Evolutionary conservation across 2,797 vertebrate species (phyloP).

Genomic region (Rhinella marina): DNA sequence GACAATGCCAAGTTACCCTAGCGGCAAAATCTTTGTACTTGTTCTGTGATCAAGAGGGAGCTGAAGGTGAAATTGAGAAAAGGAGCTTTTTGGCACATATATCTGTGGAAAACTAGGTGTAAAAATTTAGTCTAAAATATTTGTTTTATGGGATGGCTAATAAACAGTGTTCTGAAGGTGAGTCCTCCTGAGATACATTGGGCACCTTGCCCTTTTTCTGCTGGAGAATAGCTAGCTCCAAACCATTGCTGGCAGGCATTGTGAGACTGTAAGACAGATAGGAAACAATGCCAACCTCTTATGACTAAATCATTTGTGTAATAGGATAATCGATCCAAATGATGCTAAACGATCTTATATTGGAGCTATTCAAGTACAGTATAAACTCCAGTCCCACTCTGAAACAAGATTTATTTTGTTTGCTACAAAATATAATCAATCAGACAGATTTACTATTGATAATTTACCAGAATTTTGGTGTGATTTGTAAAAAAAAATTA

Average conservation of each 20-base stretch:
- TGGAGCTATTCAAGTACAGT: not conserved
- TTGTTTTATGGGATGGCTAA: not conserved
- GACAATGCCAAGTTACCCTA: conserved; percentile 64
- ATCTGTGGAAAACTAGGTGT: conserved; percentile 2
- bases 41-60: conserved; percentile 34
- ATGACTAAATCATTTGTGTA: conserved; percentile 43
- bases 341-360: conserved; percentile 22
- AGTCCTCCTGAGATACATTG: conserved; percentile 46
- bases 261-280: not conserved
- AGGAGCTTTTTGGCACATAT: not conserved
- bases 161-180: conserved; percentile 61
- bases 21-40: conserved; percentile 15
- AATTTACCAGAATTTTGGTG: no score
- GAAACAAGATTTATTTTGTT: not conserved
- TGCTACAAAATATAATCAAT: not conserved
- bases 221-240: conserved; percentile 56
- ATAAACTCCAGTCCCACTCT: not conserved
- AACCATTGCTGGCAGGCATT: not conserved
- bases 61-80: conserved; percentile 20
- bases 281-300: not conserved
- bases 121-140: not conserved
- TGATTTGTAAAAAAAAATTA: no score
- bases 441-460: no score
- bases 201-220: conserved; percentile 43
- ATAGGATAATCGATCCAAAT: conserved; percentile 13